These are phyloP conservation scores for Columba janthina DNA, from an alignment of 2,113 vertebrate genomes.

Conservation along the genomic window DNA sequence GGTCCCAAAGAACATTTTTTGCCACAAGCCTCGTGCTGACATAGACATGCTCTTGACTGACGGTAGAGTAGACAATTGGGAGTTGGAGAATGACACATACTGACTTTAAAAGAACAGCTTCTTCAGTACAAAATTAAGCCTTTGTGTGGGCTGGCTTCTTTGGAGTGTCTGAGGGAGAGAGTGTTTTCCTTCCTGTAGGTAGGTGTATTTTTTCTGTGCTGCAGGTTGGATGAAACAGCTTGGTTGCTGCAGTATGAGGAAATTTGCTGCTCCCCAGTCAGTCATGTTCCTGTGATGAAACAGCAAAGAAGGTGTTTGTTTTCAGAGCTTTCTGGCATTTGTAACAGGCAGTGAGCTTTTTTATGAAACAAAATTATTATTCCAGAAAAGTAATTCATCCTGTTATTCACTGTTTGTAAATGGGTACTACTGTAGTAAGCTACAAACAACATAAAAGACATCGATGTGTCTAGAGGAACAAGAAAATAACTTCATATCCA, in stretches of 20 bases:
- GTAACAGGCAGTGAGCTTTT: background rate
- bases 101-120: background rate
- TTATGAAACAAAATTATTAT: background rate
- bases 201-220: background rate
- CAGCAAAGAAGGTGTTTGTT: background rate
- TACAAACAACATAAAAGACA: background rate
- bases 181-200: background rate
- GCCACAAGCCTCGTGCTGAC: background rate
- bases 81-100: background rate
- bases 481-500: background rate
- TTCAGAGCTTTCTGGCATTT: background rate
- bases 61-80: background rate
- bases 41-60: background rate
- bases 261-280: background rate
- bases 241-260: background rate
- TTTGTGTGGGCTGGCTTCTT: background rate
- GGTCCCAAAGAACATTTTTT: background rate
- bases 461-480: background rate
- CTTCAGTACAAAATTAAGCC: background rate
- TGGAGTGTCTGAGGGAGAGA: background rate
- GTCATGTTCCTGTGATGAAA: background rate
- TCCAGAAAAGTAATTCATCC: background rate
- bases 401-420: background rate
- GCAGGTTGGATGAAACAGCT: background rate
- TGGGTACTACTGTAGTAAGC: background rate